Evolutionary conservation across 2,888 invertebrate species (phyloP).

Genomic region (Chalcis sispes): DNA sequence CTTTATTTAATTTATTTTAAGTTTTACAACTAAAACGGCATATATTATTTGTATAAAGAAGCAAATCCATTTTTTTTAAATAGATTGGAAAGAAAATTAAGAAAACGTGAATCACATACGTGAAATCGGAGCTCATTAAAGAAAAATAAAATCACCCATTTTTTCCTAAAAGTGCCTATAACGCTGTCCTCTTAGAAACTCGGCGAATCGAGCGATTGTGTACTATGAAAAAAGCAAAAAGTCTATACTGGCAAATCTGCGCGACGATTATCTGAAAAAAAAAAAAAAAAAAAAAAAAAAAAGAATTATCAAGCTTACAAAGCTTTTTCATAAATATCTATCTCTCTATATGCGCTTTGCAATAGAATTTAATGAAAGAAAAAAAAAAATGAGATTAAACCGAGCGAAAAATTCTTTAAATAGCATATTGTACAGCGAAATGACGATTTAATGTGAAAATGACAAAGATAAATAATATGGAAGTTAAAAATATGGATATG

Average conservation of each 20-base stretch:
- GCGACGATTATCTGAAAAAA: constrained; percentile 35
- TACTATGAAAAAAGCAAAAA: constrained; percentile 37
- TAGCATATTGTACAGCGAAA: constrained; percentile 46
- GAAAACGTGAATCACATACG: constrained; percentile 5
- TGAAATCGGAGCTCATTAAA: constrained; percentile 41
- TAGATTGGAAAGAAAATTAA: background rate
- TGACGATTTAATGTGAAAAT: constrained; percentile 1
- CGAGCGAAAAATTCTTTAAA: constrained; percentile 43
- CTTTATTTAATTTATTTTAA: too few species aligned
- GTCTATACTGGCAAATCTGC: constrained; percentile 23
- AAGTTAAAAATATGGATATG: constrained; percentile 16
- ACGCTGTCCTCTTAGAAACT: constrained; percentile 65
- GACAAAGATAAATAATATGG: background rate
- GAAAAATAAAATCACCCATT: constrained; percentile 47
- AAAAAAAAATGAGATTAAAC: constrained; percentile 8
- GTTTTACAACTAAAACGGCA: too few species aligned
- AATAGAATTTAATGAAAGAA: constrained; percentile 34
- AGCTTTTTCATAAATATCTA: constrained; percentile 33
- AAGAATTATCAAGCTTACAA: constrained; percentile 26
- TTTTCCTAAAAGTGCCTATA: constrained; percentile 74
- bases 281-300: constrained; percentile 18
- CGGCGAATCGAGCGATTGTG: constrained; percentile 41
- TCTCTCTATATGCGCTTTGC: constrained; percentile 45
- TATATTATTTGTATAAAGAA: background rate
- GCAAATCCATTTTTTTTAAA: constrained; percentile 2